Base-by-base conservation (phyloP, 2,113 vertebrate species). In the Dicerorhinus sumatrensis region DNA sequence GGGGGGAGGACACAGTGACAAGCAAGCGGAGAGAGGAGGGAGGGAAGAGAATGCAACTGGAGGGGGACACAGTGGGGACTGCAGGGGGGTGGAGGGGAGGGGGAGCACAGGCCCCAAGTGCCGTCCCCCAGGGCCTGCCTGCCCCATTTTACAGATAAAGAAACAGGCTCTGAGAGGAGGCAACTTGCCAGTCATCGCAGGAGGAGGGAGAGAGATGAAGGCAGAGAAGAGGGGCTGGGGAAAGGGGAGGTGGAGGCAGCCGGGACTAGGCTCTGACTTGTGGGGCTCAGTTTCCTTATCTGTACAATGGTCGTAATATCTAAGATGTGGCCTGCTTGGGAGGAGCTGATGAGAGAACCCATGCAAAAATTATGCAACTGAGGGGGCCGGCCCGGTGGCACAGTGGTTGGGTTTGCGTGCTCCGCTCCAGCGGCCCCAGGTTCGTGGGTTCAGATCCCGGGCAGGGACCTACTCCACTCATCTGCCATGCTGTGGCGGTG, bases 1-100 rank as follows among this genome's bases (percentile, higher is more conserved):
- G 48, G 36, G 73, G 54, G 58, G 25, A 46, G 79, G 94, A 89
- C 56, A 58, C 20, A 84, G 88, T 69, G 80, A 67, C 33, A 63
- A 14, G 29, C 1, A n/a, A 46, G 79, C 86, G 25, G 63, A 75
- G 36, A 42, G 51, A 36, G 11, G 25, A 63, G 11, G 39, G 7
- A 14, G 21, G 81, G 31, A 46, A 42, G 69, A n/a, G 93, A 23
- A 18, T 0, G 63, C 9, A 23, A 13, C 23, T 3, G 21, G 70
- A 23, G 21, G 17, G 9, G 33, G 29, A 27, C 0, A 4, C 11
- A 13, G 63, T 33, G 23, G 16, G 20, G 18, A 60, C n/a, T 13
- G 5, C 10, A 2, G 20, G 20, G 48, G n/a, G 25, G 21, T 6
- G 23, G 4, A 0, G 9, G 72, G 33, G 27, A 7, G 16, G 20